Evolutionary conservation across 2,797 vertebrate species (phyloP).

Genomic region (Paramormyrops hopkinsi): DNA sequence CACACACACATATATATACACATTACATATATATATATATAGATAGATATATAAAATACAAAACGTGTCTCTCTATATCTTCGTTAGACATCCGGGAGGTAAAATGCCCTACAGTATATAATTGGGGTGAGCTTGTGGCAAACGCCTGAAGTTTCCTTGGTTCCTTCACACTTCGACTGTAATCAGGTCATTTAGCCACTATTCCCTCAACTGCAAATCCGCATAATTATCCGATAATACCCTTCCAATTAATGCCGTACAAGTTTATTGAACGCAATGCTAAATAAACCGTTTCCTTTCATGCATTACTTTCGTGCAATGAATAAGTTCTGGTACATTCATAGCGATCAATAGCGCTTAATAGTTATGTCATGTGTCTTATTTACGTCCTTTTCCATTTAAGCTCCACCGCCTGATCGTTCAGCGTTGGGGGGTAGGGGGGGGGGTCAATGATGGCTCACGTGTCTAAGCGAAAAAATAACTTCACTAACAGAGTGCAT

Average conservation of each 20-base stretch:
- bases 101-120: neutral
- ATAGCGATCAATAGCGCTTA: neutral
- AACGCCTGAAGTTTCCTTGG: neutral
- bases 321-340: neutral
- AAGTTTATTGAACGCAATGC: neutral
- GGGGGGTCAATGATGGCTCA: neutral
- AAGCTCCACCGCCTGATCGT: neutral
- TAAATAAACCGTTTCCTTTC: neutral
- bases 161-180: neutral
- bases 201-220: neutral
- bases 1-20: neutral
- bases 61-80: neutral
- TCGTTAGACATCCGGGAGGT: neutral
- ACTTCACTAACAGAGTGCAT: neutral
- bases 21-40: no score
- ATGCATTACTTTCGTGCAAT: neutral
- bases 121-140: neutral
- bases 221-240: neutral
- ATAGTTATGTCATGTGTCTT: neutral
- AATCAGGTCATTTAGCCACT: neutral
- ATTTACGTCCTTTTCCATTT: neutral
- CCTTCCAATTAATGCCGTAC: neutral
- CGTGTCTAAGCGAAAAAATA: constrained; percentile 2
- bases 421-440: neutral
- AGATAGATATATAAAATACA: neutral